Evolutionary conservation across 2,797 vertebrate genomes (phyloP), one percentile per base, ranked within the genome.

Genomic region (Molossus alvarezi): DNA sequence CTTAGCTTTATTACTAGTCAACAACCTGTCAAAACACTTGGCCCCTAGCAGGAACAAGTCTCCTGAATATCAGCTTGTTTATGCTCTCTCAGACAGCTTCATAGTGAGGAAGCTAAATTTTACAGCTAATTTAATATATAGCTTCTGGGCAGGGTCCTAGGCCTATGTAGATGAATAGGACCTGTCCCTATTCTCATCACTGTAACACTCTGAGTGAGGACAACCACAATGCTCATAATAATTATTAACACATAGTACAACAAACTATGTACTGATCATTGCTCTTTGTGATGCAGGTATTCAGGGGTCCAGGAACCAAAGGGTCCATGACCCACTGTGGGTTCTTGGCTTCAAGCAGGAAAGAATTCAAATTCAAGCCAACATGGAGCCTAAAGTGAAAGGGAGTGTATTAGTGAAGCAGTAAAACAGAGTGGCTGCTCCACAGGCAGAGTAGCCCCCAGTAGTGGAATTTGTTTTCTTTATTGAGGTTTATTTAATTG

Each of bases 11-110:
- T 48, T 81, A 41, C 37, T 20, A 77, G 4, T 23, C 48, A 79
- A 57, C 5, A 23, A 87, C 5, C 71, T 88, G 55, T 76, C 51
- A 83, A 87, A 77, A 81, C 12, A 25, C 14, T 82, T 95, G 88
- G 45, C 58, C 77, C 77, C 20, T 10, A 69, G 53, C 41, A 73
- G 33, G 37, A 53, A 88, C 64, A 15, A 33, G 9, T 82, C 64
- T 91, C 55, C 37, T 82, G 53, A 83, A 67, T 51, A 41, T 60
- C 64, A 87, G 18, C 45, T 8, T 8, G 9, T 87, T 93, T 92
- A 13, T 84, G 20, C 58, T 80, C 33, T 25, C 2, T 93, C 55
- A 84, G 58, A 73, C 15, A 79, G 58, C 27, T 94, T 13, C 71
- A 7, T 17, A 73, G 25, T 13, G 15, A 86, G 18, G 58, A 25